A percentile compares a stretch with the other conserved stretches of the same genome.
These are phyloP conservation scores for Amiota minor DNA, from an alignment of 2,888 invertebrate genomes.

Conservation along the genomic window DNA sequence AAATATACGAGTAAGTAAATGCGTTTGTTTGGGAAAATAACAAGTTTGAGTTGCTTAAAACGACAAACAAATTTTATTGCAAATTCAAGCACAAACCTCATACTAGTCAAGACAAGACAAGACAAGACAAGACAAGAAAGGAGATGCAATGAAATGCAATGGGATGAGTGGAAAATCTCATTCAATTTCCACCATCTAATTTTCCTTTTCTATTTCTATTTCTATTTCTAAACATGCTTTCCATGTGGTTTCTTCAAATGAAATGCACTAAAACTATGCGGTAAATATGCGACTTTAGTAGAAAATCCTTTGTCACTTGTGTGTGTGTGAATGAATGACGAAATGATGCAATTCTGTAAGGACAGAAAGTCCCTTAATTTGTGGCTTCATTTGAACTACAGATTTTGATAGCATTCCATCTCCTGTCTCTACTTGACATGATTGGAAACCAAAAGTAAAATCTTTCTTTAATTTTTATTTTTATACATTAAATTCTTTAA, in stretches of 20 bases:
- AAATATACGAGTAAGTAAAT: neutral
- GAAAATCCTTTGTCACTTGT: neutral
- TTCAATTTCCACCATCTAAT: no score
- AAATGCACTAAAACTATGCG: slow-evolving; percentile 19
- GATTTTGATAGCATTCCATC: neutral
- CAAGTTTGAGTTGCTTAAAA: slow-evolving; percentile 12
- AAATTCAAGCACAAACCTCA: slow-evolving; percentile 19
- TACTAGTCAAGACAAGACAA: neutral
- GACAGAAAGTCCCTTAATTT: neutral
- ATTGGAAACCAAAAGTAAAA: no score
- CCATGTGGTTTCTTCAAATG: slow-evolving; percentile 7
- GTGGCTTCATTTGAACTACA: slow-evolving; percentile 2
- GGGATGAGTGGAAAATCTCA: neutral
- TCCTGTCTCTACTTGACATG: no score
- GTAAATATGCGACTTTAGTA: slow-evolving; percentile 6
- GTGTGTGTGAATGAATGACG: neutral
- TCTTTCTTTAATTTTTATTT: no score
- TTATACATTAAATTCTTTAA: no score
- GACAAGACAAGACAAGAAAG: no score
- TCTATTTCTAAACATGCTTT: no score
- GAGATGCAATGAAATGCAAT: no score
- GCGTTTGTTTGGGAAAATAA: neutral
- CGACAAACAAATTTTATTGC: slow-evolving; percentile 21
- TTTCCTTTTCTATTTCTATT: no score
- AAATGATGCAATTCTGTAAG: no score